Conservation (phyloP, 1,140 invertebrate genomes). For the Lethrus apterus region DNA sequence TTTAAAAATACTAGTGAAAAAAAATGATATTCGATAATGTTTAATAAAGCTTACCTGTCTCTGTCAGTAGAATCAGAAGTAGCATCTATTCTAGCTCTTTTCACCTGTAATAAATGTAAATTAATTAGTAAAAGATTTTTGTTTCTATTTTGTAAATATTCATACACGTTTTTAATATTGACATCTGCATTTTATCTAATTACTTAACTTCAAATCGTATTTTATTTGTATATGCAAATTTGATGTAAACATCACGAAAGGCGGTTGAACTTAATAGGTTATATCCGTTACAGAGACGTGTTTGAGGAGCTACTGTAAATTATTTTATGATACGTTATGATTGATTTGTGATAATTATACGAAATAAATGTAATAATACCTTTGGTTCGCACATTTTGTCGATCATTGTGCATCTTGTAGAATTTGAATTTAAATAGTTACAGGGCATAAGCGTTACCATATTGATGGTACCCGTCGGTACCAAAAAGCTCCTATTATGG, state of each 20-base stretch:
- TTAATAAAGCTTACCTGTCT: constrained; percentile 33
- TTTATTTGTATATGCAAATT: too few species aligned
- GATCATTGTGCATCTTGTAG: constrained; percentile 47
- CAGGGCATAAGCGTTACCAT: constrained; percentile 53
- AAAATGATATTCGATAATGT: too few species aligned
- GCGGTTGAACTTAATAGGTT: too few species aligned
- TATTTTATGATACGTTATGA: too few species aligned
- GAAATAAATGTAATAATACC: constrained; percentile 35
- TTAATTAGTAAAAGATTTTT: background rate
- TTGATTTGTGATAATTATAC: constrained; percentile 14
- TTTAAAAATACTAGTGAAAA: too few species aligned
- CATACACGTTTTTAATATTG: too few species aligned
- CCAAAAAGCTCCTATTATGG: background rate
- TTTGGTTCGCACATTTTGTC: constrained; percentile 51
- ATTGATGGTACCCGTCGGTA: constrained; percentile 25
- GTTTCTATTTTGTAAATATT: too few species aligned
- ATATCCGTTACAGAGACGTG: too few species aligned
- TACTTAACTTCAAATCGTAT: too few species aligned
- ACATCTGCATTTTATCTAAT: too few species aligned
- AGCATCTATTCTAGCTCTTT: constrained; percentile 44
- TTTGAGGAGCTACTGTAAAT: too few species aligned
- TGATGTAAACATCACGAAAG: too few species aligned
- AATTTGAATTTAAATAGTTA: constrained; percentile 44
- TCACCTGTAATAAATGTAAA: constrained; percentile 41
- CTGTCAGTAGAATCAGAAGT: constrained; percentile 42